Evolutionary conservation across 2,888 invertebrate species (phyloP), one percentile per base, ranked within the genome.

Genomic region (Syrphus vitripennis): DNA sequence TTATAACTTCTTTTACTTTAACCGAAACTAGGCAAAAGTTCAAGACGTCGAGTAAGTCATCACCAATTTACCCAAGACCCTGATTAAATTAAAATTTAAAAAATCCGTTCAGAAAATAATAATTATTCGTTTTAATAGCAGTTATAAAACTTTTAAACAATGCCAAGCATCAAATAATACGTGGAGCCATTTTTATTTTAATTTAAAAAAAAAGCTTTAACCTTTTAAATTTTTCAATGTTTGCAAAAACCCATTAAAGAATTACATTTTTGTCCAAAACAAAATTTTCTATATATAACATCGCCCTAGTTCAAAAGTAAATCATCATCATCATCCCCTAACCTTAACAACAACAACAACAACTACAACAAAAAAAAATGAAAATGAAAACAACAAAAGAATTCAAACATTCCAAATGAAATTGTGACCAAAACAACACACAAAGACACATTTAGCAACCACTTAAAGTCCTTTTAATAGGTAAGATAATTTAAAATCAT

Each of bases 401-500:
- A 42, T 19, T 61, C 72, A 48, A 70, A 77, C 84, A 86, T 81
- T 81, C 72, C 72, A 77, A 86, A 86, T 86, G 77, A 86, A 84
- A 81, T 26, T 81, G 80, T 72, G 48, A 55, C 48, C 37, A 53
- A 45, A 61, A 70, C 71, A 75, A 71, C 83, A 79, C 48, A 75
- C 75, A 76, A 71, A 61, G 71, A 76, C 67, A 84, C 72, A 76
- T 81, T 81, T 77, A 81, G 81, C 77, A 86, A 81, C 81, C 84
- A 81, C 72, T 86, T 81, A 77, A 77, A 81, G 84, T 71, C 81
- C 79, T 61, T 72, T 71, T 72, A 86, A 81, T 81, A 72, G 77
- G 77, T 77, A 63, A 53, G 72, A 86, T 86, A 81, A 86, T 86
- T 81, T 86, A 86, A 86, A 86, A 86, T 86, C 81, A 86, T 86